Base-by-base conservation (phyloP, 2,113 vertebrate genomes). In the Podarcis raffonei region DNA sequence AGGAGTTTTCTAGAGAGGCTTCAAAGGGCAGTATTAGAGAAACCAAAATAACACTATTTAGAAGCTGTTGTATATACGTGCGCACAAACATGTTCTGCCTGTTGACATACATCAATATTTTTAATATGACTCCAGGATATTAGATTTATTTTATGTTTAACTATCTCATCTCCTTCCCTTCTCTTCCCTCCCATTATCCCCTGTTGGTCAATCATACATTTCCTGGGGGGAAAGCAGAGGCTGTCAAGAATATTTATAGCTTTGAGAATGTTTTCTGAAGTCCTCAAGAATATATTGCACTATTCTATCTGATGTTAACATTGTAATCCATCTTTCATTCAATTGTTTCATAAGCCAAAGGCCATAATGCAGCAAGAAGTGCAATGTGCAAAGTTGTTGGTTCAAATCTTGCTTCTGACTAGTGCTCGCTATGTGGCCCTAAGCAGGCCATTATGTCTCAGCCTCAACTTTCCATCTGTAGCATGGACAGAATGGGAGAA, bases 91-190 rank as follows among this genome's bases (percentile, higher is more conserved):
- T 20, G 32, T 71, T 25, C 1, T 83, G 3, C 6, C n/a, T 87
- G 48, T 87, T 91, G 65, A 53, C 71, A 37, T 15, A 62, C 16
- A 9, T 13, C 25, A 87, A 85, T 88, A 77, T 87, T 77, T 2
- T 87, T 91, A 82, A 72, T 83, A 12, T 87, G 32, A 57, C 81
- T 65, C 9, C 42, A 84, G 83, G 87, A 93, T 0, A 27, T 92
- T 48, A 88, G 27, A 4, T 62, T 74, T 69, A 27, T 80, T 84
- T 76, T 80, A 35, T 77, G 57, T 13, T 0, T 78, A 75, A 1
- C 9, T 83, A 3, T 75, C 3, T 89, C 7, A 88, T 92, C 57
- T 81, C 1, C 57, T 2, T 66, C 2, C 80, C 12, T 90, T 89
- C 85, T 81, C 39, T 65, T 32, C 22, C 30, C 27, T 71, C 5